Evolutionary conservation across 2,888 invertebrate genomes (phyloP).

Genomic region (Campoletis raptor): DNA sequence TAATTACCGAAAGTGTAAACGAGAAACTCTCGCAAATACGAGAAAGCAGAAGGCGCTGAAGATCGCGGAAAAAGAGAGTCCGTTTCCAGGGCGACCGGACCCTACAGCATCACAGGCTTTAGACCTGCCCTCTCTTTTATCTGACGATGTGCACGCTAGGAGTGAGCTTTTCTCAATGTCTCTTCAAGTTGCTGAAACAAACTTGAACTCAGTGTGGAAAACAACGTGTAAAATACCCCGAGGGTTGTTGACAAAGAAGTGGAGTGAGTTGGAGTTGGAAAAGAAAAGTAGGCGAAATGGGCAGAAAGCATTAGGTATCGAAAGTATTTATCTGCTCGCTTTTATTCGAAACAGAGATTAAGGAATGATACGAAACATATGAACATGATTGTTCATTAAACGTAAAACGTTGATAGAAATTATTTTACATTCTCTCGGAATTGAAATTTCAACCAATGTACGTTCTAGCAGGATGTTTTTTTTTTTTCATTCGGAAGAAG

Average conservation of each 20-base stretch:
- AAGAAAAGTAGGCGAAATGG: slow-evolving; percentile 1
- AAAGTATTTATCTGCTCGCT: neutral
- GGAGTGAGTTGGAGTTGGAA: neutral
- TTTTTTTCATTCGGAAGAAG: slow-evolving; percentile 26
- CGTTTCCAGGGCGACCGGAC: slow-evolving; percentile 81
- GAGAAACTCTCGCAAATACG: slow-evolving; percentile 16
- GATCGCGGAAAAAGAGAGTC: slow-evolving; percentile 72
- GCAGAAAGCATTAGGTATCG: slow-evolving; percentile 29
- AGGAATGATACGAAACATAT: neutral
- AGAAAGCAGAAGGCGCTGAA: slow-evolving; percentile 15
- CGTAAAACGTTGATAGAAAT: neutral
- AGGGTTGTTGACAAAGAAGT: slow-evolving; percentile 65
- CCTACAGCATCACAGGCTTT: slow-evolving; percentile 68
- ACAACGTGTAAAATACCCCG: slow-evolving; percentile 77
- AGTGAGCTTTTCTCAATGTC: slow-evolving; percentile 78
- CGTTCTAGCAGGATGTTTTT: slow-evolving; percentile 15
- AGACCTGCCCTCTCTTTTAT: slow-evolving; percentile 64
- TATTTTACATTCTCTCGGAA: neutral
- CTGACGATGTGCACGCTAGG: slow-evolving; percentile 48
- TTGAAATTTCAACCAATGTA: neutral
- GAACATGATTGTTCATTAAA: slow-evolving; percentile 1
- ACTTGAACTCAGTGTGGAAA: slow-evolving; percentile 75
- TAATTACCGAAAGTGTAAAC: slow-evolving; percentile 13
- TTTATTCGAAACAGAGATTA: neutral
- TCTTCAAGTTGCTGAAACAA: slow-evolving; percentile 79